Percentiles rank a stretch among this genome's conserved stretches.
These are phyloP conservation scores for Remorina albescens DNA, from an alignment of 2,797 vertebrate genomes.

Conservation along the genomic window DNA sequence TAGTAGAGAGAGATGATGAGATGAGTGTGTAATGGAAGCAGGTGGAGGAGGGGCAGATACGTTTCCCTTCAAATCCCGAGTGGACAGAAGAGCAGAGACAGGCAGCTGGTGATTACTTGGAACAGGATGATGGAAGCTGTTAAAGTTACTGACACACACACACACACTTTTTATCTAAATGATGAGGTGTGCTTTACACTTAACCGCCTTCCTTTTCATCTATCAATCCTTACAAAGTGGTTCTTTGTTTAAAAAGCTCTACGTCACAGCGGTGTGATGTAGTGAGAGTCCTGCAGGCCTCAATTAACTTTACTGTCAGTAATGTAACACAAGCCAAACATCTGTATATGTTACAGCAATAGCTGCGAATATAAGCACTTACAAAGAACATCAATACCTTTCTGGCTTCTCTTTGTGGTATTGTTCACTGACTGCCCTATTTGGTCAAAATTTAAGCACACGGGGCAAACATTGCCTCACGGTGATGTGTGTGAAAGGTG, in stretches of 20 bases:
- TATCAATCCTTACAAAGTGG: constrained; percentile 9
- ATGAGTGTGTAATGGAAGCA: constrained; percentile 20
- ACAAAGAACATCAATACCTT: constrained; percentile 27
- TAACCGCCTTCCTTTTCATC: neutral
- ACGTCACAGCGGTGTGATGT: constrained; percentile 16
- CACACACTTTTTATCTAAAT: constrained; percentile 6
- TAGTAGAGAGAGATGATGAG: constrained; percentile 38
- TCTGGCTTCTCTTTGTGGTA: constrained; percentile 5
- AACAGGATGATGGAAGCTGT: neutral
- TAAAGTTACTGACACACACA: constrained; percentile 5
- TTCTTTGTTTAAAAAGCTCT: constrained; percentile 31
- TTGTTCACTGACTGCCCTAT: constrained; percentile 37
- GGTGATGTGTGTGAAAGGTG: constrained; percentile 1
- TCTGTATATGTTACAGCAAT: constrained; percentile 36
- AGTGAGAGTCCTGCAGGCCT: constrained; percentile 30
- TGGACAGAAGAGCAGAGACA: constrained; percentile 14
- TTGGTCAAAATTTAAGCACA: constrained; percentile 56
- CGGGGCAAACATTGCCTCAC: constrained; percentile 14
- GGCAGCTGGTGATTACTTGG: neutral
- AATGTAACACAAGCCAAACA: constrained; percentile 9
- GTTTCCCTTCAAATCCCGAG: constrained; percentile 35
- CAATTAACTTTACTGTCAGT: constrained; percentile 10
- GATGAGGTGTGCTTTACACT: neutral
- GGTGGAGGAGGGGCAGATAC: constrained; percentile 44
- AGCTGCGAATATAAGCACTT: constrained; percentile 16